Base-by-base conservation (phyloP, 2,888 invertebrate species). In the Xestobium rufovillosum region DNA sequence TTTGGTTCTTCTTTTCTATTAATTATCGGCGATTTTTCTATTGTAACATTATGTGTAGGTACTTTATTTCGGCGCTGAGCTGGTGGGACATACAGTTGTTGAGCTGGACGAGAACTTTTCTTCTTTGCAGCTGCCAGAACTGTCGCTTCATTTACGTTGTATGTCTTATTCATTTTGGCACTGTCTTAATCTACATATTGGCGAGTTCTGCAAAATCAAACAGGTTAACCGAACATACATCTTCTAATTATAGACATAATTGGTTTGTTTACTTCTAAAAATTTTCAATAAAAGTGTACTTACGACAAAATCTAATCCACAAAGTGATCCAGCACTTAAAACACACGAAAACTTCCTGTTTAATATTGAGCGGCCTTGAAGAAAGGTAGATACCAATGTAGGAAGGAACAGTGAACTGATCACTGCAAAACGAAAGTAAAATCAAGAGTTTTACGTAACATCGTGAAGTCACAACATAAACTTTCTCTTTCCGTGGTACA, bases 351-450 rank as follows among this genome's bases (percentile, higher is more conserved):
- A n/a, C n/a, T n/a, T 43, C 52, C 50, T 32, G 59, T 58, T 48
- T 56, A 57, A 47, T 57, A 57, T 30, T 55, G 54, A 43, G 58
- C 51, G 32, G 57, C 56, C 48, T 19, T 56, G 56, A 34, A 55
- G 51, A 51, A 57, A 59, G 47, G 53, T 55, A 43, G 58, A 57
- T 51, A 55, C 56, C 53, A 60, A 48, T 38, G 50, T 48, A 43
- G 59, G 59, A 49, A 59, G 60, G 43, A 60, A 48, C 45, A 57
- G 50, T 47, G 56, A 55, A 51, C 59, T 57, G 54, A 57, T 59
- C 58, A 53, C 54, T n/a, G n/a, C n/a, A n/a, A 54, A 62, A 63
- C 61, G 65, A 65, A 65, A 65, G 65, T 64, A 63, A 64, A 64
- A 63, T 56, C 51, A 42, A 43, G 47, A 45, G 50, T 53, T 64